Conservation (phyloP, 2,797 vertebrate species). For the Borostomias antarcticus region DNA sequence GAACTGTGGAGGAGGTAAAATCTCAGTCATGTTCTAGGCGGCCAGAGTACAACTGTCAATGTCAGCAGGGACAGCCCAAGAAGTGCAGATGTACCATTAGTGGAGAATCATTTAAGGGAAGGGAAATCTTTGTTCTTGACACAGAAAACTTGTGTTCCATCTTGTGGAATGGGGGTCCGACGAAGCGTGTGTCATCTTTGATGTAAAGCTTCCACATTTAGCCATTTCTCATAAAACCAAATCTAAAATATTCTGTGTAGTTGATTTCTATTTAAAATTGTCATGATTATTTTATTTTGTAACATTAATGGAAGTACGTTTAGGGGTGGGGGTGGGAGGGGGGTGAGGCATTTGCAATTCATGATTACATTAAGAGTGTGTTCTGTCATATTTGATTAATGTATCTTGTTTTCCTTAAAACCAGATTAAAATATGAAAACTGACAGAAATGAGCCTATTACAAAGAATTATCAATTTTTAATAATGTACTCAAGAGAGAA, state of each 20-base stretch:
- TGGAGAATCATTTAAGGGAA: conserved; percentile 62
- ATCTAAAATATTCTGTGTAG: conserved; percentile 78
- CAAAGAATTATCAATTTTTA: conserved; percentile 90
- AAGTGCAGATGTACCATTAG: conserved; percentile 59
- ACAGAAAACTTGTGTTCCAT: conserved; percentile 74
- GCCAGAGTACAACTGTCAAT: too few relatives aligned
- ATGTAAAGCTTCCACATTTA: conserved; percentile 67
- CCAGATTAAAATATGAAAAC: conserved; percentile 90
- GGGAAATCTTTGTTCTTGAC: conserved; percentile 72
- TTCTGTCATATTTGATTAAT: conserved; percentile 99
- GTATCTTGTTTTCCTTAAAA: conserved; percentile 94
- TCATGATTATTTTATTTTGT: conserved; percentile 96
- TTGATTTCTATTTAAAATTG: conserved; percentile 84
- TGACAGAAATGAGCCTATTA: conserved; percentile 93
- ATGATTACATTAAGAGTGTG: conserved; percentile 97
- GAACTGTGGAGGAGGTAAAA: conserved; percentile 11
- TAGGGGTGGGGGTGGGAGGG: conserved; percentile 38
- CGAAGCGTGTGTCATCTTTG: conserved; percentile 60
- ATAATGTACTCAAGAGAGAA: conserved; percentile 79
- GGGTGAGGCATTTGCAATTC: conserved; percentile 92
- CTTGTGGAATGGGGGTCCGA: conserved; percentile 66
- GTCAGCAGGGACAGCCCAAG: conserved; percentile 46
- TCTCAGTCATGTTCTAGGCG: background rate
- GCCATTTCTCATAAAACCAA: conserved; percentile 68
- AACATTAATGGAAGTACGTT: conserved; percentile 92